These are phyloP conservation scores for Pantala flavescens DNA, from an alignment of 1,140 invertebrate genomes.

Conservation along the genomic window DNA sequence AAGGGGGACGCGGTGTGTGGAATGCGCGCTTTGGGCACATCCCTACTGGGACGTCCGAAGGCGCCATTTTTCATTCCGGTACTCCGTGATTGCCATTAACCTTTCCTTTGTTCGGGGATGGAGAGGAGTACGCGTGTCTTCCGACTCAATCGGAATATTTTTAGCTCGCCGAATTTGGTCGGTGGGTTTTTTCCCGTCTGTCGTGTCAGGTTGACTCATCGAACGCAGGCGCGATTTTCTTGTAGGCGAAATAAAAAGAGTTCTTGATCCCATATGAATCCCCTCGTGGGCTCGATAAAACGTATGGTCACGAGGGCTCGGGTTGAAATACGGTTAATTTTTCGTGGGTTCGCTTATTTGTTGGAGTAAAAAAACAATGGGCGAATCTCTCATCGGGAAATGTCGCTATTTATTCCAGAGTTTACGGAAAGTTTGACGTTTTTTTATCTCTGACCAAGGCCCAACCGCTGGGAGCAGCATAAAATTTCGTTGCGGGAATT, in stretches of 20 bases:
- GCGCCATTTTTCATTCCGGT: slow-evolving; percentile 4
- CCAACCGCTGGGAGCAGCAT: too few relatives aligned
- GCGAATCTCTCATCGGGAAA: background rate
- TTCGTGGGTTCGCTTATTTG: background rate
- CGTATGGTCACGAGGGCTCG: background rate
- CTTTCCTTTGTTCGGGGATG: background rate
- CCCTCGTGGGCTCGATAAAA: background rate
- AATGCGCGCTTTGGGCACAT: background rate
- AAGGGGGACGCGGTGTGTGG: background rate
- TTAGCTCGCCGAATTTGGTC: background rate
- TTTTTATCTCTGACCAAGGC: too few relatives aligned
- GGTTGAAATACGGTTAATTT: background rate
- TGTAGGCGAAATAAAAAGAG: background rate
- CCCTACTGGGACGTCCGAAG: background rate
- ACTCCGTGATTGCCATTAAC: background rate
- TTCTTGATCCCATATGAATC: too few relatives aligned
- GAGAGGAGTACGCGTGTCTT: background rate
- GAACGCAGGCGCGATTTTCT: background rate
- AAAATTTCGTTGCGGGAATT: too few relatives aligned
- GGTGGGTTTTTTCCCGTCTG: background rate
- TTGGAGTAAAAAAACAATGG: background rate
- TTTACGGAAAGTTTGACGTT: too few relatives aligned
- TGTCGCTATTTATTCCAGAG: background rate
- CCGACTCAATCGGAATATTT: background rate
- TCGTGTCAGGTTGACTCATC: slow-evolving; percentile 4